Evolutionary conservation across 2,888 invertebrate species (phyloP), one percentile per base, ranked within the genome.

Genomic region (Notodonta ziczac): DNA sequence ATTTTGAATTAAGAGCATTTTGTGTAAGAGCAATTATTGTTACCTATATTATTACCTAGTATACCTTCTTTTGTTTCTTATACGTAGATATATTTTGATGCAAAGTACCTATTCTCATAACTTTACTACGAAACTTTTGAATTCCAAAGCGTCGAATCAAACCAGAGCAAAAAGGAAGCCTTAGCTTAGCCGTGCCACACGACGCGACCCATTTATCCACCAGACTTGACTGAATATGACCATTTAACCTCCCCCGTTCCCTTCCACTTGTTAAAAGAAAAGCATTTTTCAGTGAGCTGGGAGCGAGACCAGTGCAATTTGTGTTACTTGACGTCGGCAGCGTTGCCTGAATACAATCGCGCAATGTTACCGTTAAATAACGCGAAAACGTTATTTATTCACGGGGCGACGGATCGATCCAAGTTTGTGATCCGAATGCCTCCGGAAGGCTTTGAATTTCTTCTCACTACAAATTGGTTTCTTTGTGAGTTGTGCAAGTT

Each of bases 161-260:
- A 61, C 40, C n/a, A 24, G 44, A 62, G 60, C 39, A 61, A 60
- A 65, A 72, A 72, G 62, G 65, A 66, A 67, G 64, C 61, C 60
- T 57, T 62, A 59, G 62, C 62, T 60, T 56, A 61, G 50, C 24
- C 24, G 24, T 24, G 24, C 24, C 24, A 24, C 24, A 24, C 61
- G 61, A 60, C 66, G 75, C 69, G 70, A 65, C 66, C 75, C 79
- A 84, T 83, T 84, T 84, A 74, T 80, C 69, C 66, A 78, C 70
- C 74, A 80, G 80, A 86, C 79, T 84, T 85, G 84, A 84, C 80
- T 83, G 86, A 86, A 84, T 82, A 81, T 84, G 82, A 83, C 81
- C 83, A 84, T 88, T 87, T 85, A 86, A 86, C 86, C 86, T 79
- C 81, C 77, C 72, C 73, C 73, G 73, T 76, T 78, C 77, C 74